Conservation (phyloP, 2,888 invertebrate species). For the Nomada lathburiana region DNA sequence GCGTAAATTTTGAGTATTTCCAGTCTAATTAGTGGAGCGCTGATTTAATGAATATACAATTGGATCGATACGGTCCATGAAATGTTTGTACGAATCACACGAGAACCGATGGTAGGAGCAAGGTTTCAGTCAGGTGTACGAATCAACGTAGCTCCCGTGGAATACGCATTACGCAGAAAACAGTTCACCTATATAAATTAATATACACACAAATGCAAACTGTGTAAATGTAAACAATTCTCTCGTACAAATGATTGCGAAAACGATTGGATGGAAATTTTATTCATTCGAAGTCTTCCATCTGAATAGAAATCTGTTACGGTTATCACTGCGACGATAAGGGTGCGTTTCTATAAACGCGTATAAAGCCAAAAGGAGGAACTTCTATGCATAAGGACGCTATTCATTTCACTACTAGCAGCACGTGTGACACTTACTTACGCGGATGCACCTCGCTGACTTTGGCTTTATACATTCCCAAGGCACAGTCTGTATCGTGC, state of each 20-base stretch:
- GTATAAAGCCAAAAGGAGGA: not conserved
- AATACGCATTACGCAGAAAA: too few relatives aligned
- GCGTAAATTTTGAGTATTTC: not conserved
- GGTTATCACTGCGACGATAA: not conserved
- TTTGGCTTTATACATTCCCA: conserved; percentile 19
- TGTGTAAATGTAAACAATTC: too few relatives aligned
- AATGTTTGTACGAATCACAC: not conserved
- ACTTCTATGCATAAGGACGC: not conserved
- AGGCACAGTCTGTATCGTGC: conserved; percentile 12
- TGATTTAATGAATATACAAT: conserved; percentile 7
- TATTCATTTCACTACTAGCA: conserved; percentile 23
- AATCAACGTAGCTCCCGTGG: not conserved
- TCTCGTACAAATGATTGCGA: too few relatives aligned
- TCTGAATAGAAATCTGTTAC: not conserved
- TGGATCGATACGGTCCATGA: conserved; percentile 14
- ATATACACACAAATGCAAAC: too few relatives aligned
- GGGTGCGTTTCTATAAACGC: not conserved
- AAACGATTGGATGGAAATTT: not conserved
- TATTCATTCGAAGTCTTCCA: not conserved
- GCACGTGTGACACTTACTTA: conserved; percentile 13
- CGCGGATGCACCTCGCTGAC: conserved; percentile 37
- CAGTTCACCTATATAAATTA: too few relatives aligned
- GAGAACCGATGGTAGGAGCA: not conserved
- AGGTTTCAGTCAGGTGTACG: not conserved
- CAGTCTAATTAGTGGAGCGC: not conserved